phyloP scores from a whole-genome alignment of 2,888 invertebrate genomes.

The Parascotia fuliginaria region DNA sequence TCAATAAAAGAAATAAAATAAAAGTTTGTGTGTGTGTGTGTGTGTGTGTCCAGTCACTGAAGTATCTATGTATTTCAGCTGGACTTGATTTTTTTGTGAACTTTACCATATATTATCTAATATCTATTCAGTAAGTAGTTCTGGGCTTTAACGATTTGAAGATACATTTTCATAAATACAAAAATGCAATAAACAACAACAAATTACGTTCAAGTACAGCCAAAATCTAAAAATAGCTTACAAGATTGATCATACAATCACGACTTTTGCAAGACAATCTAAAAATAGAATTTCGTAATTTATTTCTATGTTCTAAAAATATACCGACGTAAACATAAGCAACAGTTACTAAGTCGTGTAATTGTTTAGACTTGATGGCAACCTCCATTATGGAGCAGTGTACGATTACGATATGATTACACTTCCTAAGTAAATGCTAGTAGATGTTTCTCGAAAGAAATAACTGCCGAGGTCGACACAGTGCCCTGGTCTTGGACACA shows the following conservation, averaged over 20 bases:
- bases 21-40: no score
- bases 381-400: conserved; percentile 10
- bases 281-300: conserved; percentile 4
- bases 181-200: no score
- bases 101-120: no score
- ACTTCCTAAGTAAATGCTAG: neutral
- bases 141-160: no score
- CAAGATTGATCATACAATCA: neutral
- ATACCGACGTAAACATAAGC: neutral
- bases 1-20: no score
- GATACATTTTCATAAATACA: no score
- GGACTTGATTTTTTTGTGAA: no score
- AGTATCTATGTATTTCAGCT: no score
- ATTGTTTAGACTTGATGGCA: neutral
- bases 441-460: conserved; percentile 7
- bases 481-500: conserved; percentile 2
- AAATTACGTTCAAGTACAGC: no score
- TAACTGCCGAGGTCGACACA: conserved; percentile 14
- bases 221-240: no score
- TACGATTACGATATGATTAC: conserved; percentile 22
- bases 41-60: no score
- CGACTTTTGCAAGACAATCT: neutral
- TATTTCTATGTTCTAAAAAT: neutral
- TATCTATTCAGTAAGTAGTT: no score
- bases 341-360: conserved; percentile 11